Evolutionary conservation across 2,797 vertebrate species (phyloP).

Genomic region (Petrocephalus schoutedeni): DNA sequence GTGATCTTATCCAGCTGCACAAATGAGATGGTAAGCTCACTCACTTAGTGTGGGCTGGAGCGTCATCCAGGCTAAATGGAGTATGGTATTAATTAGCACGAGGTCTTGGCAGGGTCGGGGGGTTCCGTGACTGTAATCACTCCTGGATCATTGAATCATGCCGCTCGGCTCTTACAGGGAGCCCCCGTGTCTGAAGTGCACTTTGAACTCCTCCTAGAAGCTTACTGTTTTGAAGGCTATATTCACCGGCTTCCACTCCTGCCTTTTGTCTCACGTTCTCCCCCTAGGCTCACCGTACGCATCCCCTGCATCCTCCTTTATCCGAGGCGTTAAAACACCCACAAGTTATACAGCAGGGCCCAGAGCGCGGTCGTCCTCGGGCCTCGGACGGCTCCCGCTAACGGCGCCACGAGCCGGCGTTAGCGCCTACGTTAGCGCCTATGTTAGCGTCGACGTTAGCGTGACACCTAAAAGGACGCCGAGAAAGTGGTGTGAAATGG

Average conservation of each 20-base stretch:
- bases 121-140: neutral
- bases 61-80: neutral
- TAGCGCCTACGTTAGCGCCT: neutral
- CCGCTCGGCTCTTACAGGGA: neutral
- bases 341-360: neutral
- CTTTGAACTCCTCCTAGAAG: neutral
- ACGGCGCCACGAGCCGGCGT: neutral
- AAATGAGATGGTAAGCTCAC: neutral
- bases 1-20: neutral
- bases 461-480: neutral
- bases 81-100: neutral
- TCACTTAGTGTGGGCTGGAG: neutral
- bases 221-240: neutral
- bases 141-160: neutral
- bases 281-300: neutral
- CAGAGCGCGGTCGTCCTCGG: neutral
- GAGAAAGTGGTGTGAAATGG: neutral
- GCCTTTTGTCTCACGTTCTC: neutral
- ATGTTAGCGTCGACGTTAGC: neutral
- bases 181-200: neutral
- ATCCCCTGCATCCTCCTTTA: neutral
- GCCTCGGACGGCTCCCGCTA: neutral
- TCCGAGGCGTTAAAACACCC: neutral
- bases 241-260: neutral
- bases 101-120: neutral